These are phyloP conservation scores for Drosophila nr. medialis DNA, from an alignment of 2,888 invertebrate genomes.

Conservation along the genomic window DNA sequence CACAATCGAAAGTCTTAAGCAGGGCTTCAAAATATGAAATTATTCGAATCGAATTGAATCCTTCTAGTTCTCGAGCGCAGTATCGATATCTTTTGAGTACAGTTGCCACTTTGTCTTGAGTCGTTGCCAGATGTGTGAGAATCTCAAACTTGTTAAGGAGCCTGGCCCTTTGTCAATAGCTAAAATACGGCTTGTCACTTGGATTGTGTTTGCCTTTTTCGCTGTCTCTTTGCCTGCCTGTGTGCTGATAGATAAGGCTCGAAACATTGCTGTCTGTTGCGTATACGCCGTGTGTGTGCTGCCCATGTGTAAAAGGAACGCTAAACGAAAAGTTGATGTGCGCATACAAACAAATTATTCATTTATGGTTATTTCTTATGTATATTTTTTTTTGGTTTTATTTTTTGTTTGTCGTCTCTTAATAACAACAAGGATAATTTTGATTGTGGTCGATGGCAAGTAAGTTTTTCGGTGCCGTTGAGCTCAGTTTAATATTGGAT, in stretches of 20 bases:
- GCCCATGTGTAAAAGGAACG: constrained; percentile 24
- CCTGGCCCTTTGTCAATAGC: not conserved
- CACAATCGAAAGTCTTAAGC: not conserved
- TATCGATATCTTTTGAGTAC: not conserved
- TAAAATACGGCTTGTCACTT: constrained; percentile 18
- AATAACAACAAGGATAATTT: constrained; percentile 11
- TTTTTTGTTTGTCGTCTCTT: constrained; percentile 28
- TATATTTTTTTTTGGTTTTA: constrained; percentile 21
- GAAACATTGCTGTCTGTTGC: constrained; percentile 20
- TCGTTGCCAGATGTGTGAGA: constrained; percentile 12
- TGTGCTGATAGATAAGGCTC: constrained; percentile 33
- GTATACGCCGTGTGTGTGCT: constrained; percentile 44
- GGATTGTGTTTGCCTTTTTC: constrained; percentile 21
- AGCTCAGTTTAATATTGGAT: constrained; percentile 10
- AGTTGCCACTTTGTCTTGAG: constrained; percentile 1
- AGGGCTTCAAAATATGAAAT: not conserved
- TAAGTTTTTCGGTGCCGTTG: constrained; percentile 18
- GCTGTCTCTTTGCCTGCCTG: constrained; percentile 15
- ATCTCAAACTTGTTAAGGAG: not conserved
- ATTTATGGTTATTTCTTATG: constrained; percentile 9
- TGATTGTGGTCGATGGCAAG: constrained; percentile 13
- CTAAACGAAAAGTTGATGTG: constrained; percentile 1
- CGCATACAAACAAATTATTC: constrained; percentile 13
- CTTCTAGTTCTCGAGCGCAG: not conserved
- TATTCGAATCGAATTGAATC: not conserved